A percentile compares a stretch with the other conserved stretches of the same genome.
These are phyloP conservation scores for Gobius niger DNA, from an alignment of 2,113 vertebrate genomes.

Conservation along the genomic window DNA sequence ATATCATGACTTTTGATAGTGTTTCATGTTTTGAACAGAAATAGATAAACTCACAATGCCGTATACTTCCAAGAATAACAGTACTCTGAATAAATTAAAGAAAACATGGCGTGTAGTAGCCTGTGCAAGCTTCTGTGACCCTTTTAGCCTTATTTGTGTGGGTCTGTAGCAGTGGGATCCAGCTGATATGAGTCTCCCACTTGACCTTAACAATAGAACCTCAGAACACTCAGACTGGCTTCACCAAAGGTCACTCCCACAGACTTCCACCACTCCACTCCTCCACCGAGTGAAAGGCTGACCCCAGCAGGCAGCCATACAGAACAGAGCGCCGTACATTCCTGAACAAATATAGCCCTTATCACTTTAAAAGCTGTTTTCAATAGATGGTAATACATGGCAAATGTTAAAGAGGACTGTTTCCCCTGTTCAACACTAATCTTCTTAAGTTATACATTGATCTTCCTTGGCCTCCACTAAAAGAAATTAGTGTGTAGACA, in stretches of 20 bases:
- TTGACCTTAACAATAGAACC: constrained; percentile 70
- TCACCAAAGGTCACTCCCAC: constrained; percentile 70
- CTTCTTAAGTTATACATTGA: not conserved
- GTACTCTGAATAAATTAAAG: constrained; percentile 18
- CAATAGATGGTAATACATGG: not conserved
- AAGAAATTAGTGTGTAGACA: too few relatives aligned
- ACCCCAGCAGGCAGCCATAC: constrained; percentile 45
- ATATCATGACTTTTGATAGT: too few relatives aligned
- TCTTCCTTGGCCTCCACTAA: too few relatives aligned
- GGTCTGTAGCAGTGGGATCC: constrained; percentile 35
- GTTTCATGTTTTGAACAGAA: too few relatives aligned
- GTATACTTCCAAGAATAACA: not conserved
- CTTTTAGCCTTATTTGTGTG: constrained; percentile 11
- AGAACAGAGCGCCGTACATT: constrained; percentile 48
- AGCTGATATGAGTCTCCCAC: constrained; percentile 54
- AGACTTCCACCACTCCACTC: constrained; percentile 59
- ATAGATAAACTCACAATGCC: not conserved
- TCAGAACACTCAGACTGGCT: constrained; percentile 64
- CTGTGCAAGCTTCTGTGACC: not conserved
- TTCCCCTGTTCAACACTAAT: constrained; percentile 2
- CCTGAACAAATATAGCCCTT: constrained; percentile 52
- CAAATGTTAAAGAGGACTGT: constrained; percentile 6
- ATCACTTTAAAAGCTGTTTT: constrained; percentile 16
- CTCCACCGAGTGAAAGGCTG: constrained; percentile 41
- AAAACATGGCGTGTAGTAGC: not conserved